Base-by-base conservation (phyloP, 2,888 invertebrate species). In the Alitta virens region DNA sequence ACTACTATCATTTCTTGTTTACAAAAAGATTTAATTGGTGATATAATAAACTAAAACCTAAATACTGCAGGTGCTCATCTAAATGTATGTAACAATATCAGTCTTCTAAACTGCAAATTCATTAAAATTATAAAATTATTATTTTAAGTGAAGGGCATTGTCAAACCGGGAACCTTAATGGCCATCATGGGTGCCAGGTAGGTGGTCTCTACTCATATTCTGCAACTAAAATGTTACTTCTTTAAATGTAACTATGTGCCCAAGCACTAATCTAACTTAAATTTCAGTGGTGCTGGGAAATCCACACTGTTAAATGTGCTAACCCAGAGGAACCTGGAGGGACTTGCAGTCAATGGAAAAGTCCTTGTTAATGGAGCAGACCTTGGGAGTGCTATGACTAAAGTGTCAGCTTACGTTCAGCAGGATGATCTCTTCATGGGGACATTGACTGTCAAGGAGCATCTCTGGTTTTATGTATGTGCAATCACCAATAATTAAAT, bases 341-440 rank as follows among this genome's bases (percentile, higher is more conserved):
- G 74, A 5, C 67, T 82, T 26, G 51, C 71, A 2, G 74, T 82
- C 1, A 65, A 70, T 2, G 83, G 83, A 0, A 73, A 72, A 12
- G 69, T 79, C n/a, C 67, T 67, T 24, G 70, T 76, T 0, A 95
- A 95, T 75, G 94, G 93, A 0, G 86, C 87, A 26, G 64, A 71
- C 21, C 68, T 80, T 2, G 79, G 76, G 2, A 60, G 67, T 1
- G 71, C 71, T 3, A 77, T 80, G 18, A 72, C 72, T 9, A 72
- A 87, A 88, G 43, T 85, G 91, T 75, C 89, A 89, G 58, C 93
- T 0, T 96, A 95, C 74, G 94, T 96, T 0, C 94, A 95, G 77
- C 96, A 96, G 79, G 91, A 94, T 73, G 95, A 96, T 81, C 84
- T 95, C 57, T 96, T 96, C 78, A 90, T 96, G 71, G 92, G 92